A percentile compares a stretch with the other conserved stretches of the same genome.
These are phyloP conservation scores for Calameuta filiformis DNA, from an alignment of 2,888 invertebrate species.

Conservation along the genomic window DNA sequence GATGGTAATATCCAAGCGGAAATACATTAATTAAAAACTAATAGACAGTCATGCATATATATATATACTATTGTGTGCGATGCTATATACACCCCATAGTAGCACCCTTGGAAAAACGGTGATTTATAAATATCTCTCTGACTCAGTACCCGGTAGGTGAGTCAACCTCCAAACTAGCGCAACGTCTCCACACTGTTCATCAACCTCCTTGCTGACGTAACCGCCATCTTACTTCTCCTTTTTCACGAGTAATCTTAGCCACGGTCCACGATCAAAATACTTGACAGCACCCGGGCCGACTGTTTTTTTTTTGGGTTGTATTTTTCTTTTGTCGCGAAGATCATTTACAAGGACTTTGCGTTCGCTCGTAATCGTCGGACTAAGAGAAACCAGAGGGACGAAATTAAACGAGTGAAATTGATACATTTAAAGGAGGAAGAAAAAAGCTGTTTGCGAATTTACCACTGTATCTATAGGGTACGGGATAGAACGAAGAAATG, in stretches of 20 bases:
- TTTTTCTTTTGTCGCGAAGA: not conserved
- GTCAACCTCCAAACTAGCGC: slow-evolving; percentile 46
- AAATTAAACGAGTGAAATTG: not conserved
- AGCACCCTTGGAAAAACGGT: not conserved
- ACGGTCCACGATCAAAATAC: not conserved
- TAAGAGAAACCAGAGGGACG: not conserved
- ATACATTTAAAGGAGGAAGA: not conserved
- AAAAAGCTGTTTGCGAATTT: not conserved
- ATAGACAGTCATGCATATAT: not conserved
- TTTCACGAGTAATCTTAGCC: not conserved
- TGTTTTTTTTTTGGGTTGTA: not conserved
- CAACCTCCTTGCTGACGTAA: not conserved
- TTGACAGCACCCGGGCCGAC: not conserved
- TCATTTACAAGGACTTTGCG: not conserved
- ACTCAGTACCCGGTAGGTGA: slow-evolving; percentile 48
- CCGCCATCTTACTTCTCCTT: not conserved
- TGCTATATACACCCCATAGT: not conserved
- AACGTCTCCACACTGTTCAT: not conserved
- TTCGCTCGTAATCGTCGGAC: not conserved
- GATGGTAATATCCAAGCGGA: not conserved
- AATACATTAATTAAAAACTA: not conserved
- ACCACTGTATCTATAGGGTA: not conserved
- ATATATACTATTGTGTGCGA: not conserved
- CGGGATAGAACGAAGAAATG: not conserved
- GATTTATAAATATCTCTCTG: slow-evolving; percentile 52